phyloP scores from a whole-genome alignment of 1,140 invertebrate genomes.

The Scaptomyza pallida region DNA sequence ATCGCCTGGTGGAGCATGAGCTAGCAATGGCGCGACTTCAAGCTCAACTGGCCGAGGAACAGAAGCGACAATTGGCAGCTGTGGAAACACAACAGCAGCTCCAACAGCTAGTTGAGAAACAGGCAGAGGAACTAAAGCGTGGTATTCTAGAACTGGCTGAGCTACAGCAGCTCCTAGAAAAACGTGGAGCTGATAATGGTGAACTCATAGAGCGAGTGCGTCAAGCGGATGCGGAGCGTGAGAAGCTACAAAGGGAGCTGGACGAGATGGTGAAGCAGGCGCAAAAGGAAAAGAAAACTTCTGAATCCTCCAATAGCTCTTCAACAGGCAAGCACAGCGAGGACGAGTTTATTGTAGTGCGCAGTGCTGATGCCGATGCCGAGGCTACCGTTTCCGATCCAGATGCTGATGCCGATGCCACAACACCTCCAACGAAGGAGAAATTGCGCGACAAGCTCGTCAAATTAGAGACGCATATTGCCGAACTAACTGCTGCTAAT shows the following conservation, averaged over 20 bases:
- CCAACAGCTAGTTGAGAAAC: conserved; percentile 47
- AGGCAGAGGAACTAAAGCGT: conserved; percentile 53
- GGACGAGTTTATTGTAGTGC: conserved; percentile 80
- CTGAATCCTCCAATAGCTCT: conserved; percentile 75
- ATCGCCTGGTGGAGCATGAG: conserved; percentile 69
- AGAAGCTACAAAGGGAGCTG: conserved; percentile 56
- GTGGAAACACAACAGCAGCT: conserved; percentile 21
- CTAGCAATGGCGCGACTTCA: conserved; percentile 55
- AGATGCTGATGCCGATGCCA: conserved; percentile 39
- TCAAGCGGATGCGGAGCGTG: conserved; percentile 52
- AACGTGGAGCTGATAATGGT: conserved; percentile 57
- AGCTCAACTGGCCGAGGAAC: conserved; percentile 44
- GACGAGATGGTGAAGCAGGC: conserved; percentile 53
- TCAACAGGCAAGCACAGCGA: conserved; percentile 79
- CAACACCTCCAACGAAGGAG: conserved; percentile 65
- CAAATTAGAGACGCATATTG: conserved; percentile 83
- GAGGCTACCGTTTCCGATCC: conserved; percentile 54
- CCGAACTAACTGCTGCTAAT: conserved; percentile 79
- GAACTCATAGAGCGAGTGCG: conserved; percentile 73
- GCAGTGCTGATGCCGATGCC: conserved; percentile 60
- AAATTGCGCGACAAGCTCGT: conserved; percentile 84
- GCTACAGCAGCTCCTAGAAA: conserved; percentile 70
- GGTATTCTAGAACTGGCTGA: conserved; percentile 59
- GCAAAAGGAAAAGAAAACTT: conserved; percentile 75
- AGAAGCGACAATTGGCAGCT: not conserved